A percentile compares a stretch with the other conserved stretches of the same genome.
Evolutionary conservation across 2,113 vertebrate species (phyloP).

Genomic region (Bagarius yarrelli): DNA sequence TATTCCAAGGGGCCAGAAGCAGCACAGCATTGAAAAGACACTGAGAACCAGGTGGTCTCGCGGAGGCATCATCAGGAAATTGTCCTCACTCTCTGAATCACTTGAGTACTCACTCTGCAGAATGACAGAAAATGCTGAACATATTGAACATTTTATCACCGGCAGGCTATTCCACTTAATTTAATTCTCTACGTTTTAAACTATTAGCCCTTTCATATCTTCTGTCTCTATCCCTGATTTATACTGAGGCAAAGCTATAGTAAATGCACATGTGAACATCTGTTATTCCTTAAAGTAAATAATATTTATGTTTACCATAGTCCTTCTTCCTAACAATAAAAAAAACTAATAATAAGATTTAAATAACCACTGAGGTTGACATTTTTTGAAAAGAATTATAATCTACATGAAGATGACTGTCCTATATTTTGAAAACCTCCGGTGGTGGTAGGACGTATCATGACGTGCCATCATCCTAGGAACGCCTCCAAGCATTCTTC

Average conservation of each 20-base stretch:
- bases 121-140: conserved; percentile 15
- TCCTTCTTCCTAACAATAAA: background rate
- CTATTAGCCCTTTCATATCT: background rate
- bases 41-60: conserved; percentile 89
- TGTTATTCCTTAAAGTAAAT: conserved; percentile 12
- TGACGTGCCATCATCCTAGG: too few species aligned
- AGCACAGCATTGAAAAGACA: conserved; percentile 97
- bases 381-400: too few species aligned
- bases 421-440: too few species aligned
- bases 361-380: background rate
- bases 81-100: conserved; percentile 89
- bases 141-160: background rate
- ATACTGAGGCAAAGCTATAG: background rate
- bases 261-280: background rate
- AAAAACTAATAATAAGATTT: conserved; percentile 12
- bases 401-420: too few species aligned
- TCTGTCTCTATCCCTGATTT: background rate
- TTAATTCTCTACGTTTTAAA: background rate
- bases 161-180: background rate
- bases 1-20: conserved; percentile 94
- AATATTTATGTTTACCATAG: conserved; percentile 25
- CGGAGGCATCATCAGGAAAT: conserved; percentile 90
- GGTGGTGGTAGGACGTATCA: too few species aligned
- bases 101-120: conserved; percentile 90
- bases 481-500: too few species aligned